These are phyloP conservation scores for Apis cerana DNA, from an alignment of 1,140 invertebrate species.

Conservation along the genomic window DNA sequence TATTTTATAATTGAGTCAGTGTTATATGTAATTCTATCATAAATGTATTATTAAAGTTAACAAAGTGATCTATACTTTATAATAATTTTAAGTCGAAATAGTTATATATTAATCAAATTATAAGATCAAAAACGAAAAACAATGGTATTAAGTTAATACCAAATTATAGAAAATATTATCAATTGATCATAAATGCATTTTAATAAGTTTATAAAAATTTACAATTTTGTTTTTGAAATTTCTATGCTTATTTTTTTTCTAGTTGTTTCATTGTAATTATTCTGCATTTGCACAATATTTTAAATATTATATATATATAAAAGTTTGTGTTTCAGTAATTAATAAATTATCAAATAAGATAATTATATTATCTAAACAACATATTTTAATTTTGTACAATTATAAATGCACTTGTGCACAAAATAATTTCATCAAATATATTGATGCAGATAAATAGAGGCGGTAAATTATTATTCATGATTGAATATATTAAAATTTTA, in stretches of 20 bases:
- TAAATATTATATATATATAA: slow-evolving; percentile 13
- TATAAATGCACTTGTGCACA: slow-evolving; percentile 10
- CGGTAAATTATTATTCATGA: slow-evolving; percentile 8
- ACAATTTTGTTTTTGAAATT: background rate
- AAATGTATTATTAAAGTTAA: slow-evolving; percentile 31
- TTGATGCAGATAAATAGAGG: slow-evolving; percentile 1
- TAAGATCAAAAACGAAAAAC: slow-evolving; percentile 12
- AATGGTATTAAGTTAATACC: background rate
- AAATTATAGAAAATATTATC: slow-evolving; percentile 13
- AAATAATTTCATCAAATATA: slow-evolving; percentile 16
- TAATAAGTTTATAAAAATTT: background rate
- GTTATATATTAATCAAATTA: slow-evolving; percentile 4
- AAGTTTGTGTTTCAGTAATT: slow-evolving; percentile 26
- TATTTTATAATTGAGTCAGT: slow-evolving; percentile 19
- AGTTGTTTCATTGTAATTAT: slow-evolving; percentile 43
- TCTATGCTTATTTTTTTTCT: slow-evolving; percentile 37
- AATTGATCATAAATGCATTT: slow-evolving; percentile 27
- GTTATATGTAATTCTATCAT: slow-evolving; percentile 10
- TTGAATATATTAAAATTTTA: slow-evolving; percentile 28
- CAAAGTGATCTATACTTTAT: slow-evolving; percentile 23
- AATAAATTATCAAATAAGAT: slow-evolving; percentile 21
- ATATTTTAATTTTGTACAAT: slow-evolving; percentile 17
- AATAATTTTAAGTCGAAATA: slow-evolving; percentile 17
- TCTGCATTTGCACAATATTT: slow-evolving; percentile 24
- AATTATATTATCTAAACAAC: slow-evolving; percentile 1